Evolutionary conservation across 2,888 invertebrate genomes (phyloP), one percentile per base, ranked within the genome.

Genomic region (Troides helena): DNA sequence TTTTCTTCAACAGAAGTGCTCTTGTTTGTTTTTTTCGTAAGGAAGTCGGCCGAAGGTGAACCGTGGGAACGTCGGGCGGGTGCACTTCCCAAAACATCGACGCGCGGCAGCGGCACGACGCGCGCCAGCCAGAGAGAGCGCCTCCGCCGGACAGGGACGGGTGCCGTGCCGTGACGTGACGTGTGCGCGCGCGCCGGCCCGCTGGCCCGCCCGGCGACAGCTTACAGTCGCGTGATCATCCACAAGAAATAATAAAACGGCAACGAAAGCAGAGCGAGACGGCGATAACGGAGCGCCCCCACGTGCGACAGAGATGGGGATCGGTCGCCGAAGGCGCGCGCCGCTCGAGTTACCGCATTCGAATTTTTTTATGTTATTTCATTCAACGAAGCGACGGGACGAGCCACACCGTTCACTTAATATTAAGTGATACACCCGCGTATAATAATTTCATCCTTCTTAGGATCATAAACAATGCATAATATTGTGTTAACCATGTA

Each of bases 71-170:
- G 89, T 71, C 88, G 88, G 89, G 88, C 93, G 91, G 93, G 92
- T 92, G 93, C 93, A 92, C 93, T 93, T 93, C 93, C 93, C 93
- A 93, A 93, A 93, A 93, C 93, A 92, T 91, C 92, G 90, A 87
- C 90, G 91, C 91, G 91, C 91, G 90, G 90, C 92, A 90, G 90
- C 91, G 84, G 85, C 81, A 84, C 86, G 89, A 90, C 91, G 88
- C 88, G 89, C 89, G 90, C 89, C 88, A 85, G 78, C 72, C 73
- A 66, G 77, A 89, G 77, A 73, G 87, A 85, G 50, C 62, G 56
- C 12, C 1, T 65, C 30, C 7, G 74, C 18, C 36, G 77, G 80
- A 91, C 66, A 74, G 74, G 74, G 89, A 89, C 73, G 74, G 78
- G 71, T 71, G 74, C 81, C 78, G 79, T 91, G 92, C 92, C 92